These are phyloP conservation scores for Collichthys lucidus DNA, from an alignment of 2,113 vertebrate genomes.

Conservation along the genomic window DNA sequence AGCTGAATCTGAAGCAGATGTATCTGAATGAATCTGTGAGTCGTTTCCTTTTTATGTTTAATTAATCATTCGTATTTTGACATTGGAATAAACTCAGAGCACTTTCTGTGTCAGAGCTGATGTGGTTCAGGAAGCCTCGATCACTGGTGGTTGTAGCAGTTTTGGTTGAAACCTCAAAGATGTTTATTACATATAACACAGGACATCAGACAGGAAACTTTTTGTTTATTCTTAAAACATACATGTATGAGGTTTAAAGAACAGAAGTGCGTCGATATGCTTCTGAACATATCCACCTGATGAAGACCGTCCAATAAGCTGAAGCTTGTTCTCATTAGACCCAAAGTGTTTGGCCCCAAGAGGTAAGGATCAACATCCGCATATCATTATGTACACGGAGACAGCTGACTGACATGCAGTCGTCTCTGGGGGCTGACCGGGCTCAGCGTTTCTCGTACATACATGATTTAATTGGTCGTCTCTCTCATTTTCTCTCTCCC, in stretches of 20 bases:
- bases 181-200: neutral
- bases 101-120: neutral
- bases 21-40: neutral
- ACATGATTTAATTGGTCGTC: neutral
- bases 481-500: neutral
- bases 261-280: neutral
- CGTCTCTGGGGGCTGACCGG: neutral
- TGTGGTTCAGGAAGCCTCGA: neutral
- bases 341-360: neutral
- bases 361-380: neutral
- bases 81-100: neutral
- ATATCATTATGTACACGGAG: neutral
- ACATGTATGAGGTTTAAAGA: neutral
- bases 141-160: neutral
- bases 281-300: neutral
- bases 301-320: slow-evolving; percentile 1
- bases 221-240: too few relatives aligned
- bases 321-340: neutral
- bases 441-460: neutral
- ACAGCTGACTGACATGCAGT: slow-evolving; percentile 16
- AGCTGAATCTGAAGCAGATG: neutral
- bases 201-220: neutral
- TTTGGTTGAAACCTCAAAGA: neutral
- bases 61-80: neutral
- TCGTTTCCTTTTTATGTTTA: neutral